Conservation (phyloP, 37 sponge, comb jelly and placozoan genomes). For the Mnemiopsis leidyi region DNA sequence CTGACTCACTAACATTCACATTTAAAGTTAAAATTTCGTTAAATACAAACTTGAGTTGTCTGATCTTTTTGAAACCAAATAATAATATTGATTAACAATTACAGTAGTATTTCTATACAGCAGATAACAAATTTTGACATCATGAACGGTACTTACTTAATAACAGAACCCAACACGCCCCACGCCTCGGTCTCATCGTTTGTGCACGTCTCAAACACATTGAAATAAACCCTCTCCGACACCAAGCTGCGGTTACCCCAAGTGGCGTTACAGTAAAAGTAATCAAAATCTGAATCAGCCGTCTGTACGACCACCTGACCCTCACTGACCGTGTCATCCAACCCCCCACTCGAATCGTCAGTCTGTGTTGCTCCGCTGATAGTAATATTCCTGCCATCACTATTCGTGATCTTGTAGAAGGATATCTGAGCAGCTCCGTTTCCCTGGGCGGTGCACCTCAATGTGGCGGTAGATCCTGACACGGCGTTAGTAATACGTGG, state of each 20-base stretch:
- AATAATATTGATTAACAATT: no score
- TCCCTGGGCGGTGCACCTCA: neutral
- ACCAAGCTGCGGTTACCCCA: neutral
- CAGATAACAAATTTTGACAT: no score
- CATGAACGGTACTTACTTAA: neutral
- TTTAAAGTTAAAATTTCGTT: no score
- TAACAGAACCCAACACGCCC: neutral
- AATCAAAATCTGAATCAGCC: neutral
- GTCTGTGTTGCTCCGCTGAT: neutral
- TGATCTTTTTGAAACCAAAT: no score
- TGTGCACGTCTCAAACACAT: neutral
- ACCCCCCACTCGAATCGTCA: neutral
- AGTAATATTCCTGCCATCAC: neutral
- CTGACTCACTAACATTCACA: no score
- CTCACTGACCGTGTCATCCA: neutral
- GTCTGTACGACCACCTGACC: neutral
- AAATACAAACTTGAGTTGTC: no score
- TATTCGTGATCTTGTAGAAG: neutral
- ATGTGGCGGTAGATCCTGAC: neutral
- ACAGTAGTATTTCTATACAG: no score
- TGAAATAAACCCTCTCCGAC: neutral
- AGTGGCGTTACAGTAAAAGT: neutral
- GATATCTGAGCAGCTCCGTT: neutral
- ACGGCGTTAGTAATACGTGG: neutral
- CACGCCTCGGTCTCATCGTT: neutral